Conservation (phyloP, 2,797 vertebrate genomes). For the Capromys pilorides region DNA sequence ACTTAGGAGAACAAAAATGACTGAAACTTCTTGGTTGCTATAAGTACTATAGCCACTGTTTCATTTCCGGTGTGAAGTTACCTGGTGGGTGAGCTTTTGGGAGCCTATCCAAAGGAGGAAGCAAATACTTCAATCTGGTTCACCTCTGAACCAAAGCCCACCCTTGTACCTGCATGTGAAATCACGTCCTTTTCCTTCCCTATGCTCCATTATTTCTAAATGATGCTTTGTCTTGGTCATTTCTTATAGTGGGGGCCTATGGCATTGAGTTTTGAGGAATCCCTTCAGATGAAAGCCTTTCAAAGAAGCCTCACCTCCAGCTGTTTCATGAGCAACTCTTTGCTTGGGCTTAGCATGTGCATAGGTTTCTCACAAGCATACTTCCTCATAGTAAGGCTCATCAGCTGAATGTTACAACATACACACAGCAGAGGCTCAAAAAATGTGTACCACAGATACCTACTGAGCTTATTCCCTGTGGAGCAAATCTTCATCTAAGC, state of each 20-base stretch:
- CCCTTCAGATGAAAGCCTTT: neutral
- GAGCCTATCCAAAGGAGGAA: slow-evolving; percentile 50
- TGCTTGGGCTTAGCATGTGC: slow-evolving; percentile 22
- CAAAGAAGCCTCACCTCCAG: slow-evolving; percentile 46
- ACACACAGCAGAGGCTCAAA: slow-evolving; percentile 45
- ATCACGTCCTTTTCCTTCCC: slow-evolving; percentile 54
- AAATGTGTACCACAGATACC: slow-evolving; percentile 6
- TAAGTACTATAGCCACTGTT: slow-evolving; percentile 43
- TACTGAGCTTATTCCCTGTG: neutral
- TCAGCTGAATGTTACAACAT: slow-evolving; percentile 13
- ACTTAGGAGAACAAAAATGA: slow-evolving; percentile 60
- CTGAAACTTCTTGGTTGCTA: slow-evolving; percentile 65
- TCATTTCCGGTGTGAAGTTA: slow-evolving; percentile 60
- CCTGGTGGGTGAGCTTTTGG: slow-evolving; percentile 48
- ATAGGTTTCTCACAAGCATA: slow-evolving; percentile 48
- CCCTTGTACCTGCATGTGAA: slow-evolving; percentile 17
- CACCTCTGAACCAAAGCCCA: slow-evolving; percentile 56
- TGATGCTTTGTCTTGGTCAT: slow-evolving; percentile 75
- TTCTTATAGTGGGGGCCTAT: slow-evolving; percentile 47
- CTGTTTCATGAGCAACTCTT: slow-evolving; percentile 35
- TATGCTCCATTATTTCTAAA: slow-evolving; percentile 56
- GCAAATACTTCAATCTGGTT: slow-evolving; percentile 52
- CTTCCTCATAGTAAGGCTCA: slow-evolving; percentile 60
- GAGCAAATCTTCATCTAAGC: slow-evolving; percentile 10
- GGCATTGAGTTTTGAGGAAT: slow-evolving; percentile 59